Conservation (phyloP, 2,797 vertebrate species). For the Kryptopterus vitreolus region DNA sequence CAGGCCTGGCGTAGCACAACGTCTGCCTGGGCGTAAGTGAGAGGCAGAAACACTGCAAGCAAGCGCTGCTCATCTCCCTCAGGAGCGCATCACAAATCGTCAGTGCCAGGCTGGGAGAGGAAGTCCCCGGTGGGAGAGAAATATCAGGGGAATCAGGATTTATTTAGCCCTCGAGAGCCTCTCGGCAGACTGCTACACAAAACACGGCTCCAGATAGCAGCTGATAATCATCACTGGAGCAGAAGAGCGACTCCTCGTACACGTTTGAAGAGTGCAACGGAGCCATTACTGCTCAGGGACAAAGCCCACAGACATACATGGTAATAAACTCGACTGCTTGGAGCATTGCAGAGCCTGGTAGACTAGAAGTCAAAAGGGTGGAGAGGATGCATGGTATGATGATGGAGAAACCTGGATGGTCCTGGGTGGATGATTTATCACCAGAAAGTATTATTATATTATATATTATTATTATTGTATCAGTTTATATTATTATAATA, state of each 20-base stretch:
- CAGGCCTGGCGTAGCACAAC: background rate
- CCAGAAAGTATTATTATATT: background rate
- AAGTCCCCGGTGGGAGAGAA: constrained; percentile 71
- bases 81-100: constrained; percentile 73
- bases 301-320: constrained; percentile 25
- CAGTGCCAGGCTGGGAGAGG: constrained; percentile 71
- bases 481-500: too few species aligned
- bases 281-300: constrained; percentile 26
- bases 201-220: constrained; percentile 50
- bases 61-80: constrained; percentile 61
- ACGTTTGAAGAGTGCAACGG: constrained; percentile 25
- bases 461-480: background rate
- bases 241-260: constrained; percentile 37
- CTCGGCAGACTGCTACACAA: constrained; percentile 51
- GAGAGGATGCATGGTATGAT: constrained; percentile 1
- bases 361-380: constrained; percentile 1
- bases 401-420: constrained; percentile 5
- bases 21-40: constrained; percentile 57
- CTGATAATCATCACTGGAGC: constrained; percentile 47
- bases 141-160: constrained; percentile 78
- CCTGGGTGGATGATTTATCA: background rate
- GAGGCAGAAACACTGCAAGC: constrained; percentile 55
- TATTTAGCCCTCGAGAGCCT: constrained; percentile 78
- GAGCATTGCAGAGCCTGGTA: constrained; percentile 10
- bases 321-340: constrained; percentile 16